Evolutionary conservation across 2,888 invertebrate genomes (phyloP), one percentile per base, ranked within the genome.

Genomic region (Linyphia triangularis): DNA sequence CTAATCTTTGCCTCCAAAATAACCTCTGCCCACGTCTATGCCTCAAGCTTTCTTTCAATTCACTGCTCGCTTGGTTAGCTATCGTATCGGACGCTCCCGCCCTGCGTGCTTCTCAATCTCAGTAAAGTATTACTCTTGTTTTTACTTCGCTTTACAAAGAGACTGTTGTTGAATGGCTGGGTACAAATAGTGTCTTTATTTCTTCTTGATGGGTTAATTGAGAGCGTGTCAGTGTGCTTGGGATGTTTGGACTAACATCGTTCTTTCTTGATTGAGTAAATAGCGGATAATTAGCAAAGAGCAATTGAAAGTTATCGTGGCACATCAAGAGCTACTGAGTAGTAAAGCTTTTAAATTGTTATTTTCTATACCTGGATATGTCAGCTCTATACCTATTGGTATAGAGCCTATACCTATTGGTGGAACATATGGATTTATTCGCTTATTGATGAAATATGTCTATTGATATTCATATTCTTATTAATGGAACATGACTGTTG

Each of bases 1-100:
- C 85, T 85, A 85, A 85, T 85, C 85, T 85, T 77, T 78, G 78
- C 85, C 85, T 78, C 85, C 61, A 85, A 85, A 85, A 85, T 85
- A 85, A 85, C 85, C 70, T 69, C 85, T 85, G 85, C 85, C 85
- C 85, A 85, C 85, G 85, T 70, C 69, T 40, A 65, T 84, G 72
- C 75, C 30, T 59, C 69, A 67, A 26, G 65, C 33, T 63, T 61
- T 59, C 57, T 51, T 73, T 67, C 40, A 51, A 73, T 65, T 43
- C 30, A 65, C 30, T 84, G 16, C 26, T 72, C 72, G 72, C 61
- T 82, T 72, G 75, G 51, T 75, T 26, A 75, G 65, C 73, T 84
- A 43, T 26, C 26, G 24, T 73, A 73, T 84, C 75, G 65, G 83
- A 84, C 83, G 75, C 40, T 37, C 30, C 19, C 19, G 72, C n/a